Percentiles rank a stretch among this genome's conserved stretches.
phyloP scores from a whole-genome alignment of 2,797 vertebrate genomes.

The Chelonia mydas region DNA sequence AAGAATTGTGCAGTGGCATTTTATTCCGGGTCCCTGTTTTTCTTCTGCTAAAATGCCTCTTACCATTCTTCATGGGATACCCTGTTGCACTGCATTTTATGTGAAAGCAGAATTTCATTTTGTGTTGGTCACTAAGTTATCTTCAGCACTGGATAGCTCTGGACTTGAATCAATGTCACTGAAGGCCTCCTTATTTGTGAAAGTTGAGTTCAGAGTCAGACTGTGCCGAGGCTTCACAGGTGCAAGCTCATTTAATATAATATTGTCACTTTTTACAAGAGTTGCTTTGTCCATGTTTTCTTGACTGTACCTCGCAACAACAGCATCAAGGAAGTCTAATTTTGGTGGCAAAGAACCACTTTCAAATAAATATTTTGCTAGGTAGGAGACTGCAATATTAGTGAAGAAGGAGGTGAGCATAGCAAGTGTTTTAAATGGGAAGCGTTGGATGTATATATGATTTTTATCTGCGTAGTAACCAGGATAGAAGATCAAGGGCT shows the following conservation, averaged over 20 bases:
- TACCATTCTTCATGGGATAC: conserved; percentile 47
- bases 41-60: conserved; percentile 59
- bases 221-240: conserved; percentile 92
- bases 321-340: conserved; percentile 94
- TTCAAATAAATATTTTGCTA: conserved; percentile 96
- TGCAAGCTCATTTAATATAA: conserved; percentile 93
- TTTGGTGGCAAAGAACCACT: conserved; percentile 93
- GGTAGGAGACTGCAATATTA: conserved; percentile 90
- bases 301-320: conserved; percentile 93
- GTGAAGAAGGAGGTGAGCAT: conserved; percentile 93
- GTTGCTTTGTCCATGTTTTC: conserved; percentile 98
- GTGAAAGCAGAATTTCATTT: conserved; percentile 45
- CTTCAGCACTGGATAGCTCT: conserved; percentile 89
- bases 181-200: conserved; percentile 93
- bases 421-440: conserved; percentile 94
- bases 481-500: conserved; percentile 95
- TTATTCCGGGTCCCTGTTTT: conserved; percentile 31
- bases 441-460: conserved; percentile 88
- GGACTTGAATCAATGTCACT: conserved; percentile 92
- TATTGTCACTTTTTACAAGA: conserved; percentile 93
- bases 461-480: conserved; percentile 87
- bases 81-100: conserved; percentile 7
- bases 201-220: conserved; percentile 90
- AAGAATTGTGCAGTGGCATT: conserved; percentile 55
- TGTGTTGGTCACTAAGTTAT: conserved; percentile 77